These are phyloP conservation scores for Steatornis caripensis DNA, from an alignment of 2,113 vertebrate genomes.

Conservation along the genomic window DNA sequence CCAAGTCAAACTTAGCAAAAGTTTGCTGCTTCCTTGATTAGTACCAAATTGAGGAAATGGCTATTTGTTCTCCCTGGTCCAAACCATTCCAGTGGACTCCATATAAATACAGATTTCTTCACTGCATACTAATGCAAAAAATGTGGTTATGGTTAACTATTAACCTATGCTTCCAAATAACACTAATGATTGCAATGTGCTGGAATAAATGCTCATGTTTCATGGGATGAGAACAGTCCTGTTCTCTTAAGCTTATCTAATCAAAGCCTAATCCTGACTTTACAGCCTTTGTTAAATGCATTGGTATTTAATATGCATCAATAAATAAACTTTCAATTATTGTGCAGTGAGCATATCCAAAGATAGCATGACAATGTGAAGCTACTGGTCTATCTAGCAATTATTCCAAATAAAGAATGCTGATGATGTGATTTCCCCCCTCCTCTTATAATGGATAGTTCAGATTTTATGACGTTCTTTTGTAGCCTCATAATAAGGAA, in stretches of 20 bases:
- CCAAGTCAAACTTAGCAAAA: background rate
- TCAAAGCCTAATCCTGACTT: slow-evolving; percentile 62
- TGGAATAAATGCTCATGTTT: slow-evolving; percentile 58
- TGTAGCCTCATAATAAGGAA: slow-evolving; percentile 7
- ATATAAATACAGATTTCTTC: slow-evolving; percentile 37
- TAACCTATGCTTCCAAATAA: slow-evolving; percentile 63
- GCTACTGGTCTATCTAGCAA: slow-evolving; percentile 54
- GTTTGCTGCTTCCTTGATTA: slow-evolving; percentile 3
- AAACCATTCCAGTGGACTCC: background rate
- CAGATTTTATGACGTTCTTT: slow-evolving; percentile 55
- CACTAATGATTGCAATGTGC: slow-evolving; percentile 53
- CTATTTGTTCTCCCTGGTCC: background rate
- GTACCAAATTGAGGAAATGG: background rate
- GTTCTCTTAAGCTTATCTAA: slow-evolving; percentile 63
- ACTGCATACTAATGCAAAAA: slow-evolving; percentile 42
- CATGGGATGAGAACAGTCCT: slow-evolving; percentile 25
- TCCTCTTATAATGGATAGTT: slow-evolving; percentile 40
- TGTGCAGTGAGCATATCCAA: slow-evolving; percentile 59
- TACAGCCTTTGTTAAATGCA: slow-evolving; percentile 51
- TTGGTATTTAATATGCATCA: slow-evolving; percentile 71
- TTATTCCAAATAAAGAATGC: slow-evolving; percentile 66
- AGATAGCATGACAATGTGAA: slow-evolving; percentile 64
- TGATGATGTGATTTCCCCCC: slow-evolving; percentile 31
- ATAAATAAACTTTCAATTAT: slow-evolving; percentile 74
- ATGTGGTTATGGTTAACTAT: slow-evolving; percentile 51